Percentiles rank a stretch among this genome's conserved stretches.
These are phyloP conservation scores for Metridium senile DNA, from an alignment of 92 coral and sea anemone species.

Conservation along the genomic window DNA sequence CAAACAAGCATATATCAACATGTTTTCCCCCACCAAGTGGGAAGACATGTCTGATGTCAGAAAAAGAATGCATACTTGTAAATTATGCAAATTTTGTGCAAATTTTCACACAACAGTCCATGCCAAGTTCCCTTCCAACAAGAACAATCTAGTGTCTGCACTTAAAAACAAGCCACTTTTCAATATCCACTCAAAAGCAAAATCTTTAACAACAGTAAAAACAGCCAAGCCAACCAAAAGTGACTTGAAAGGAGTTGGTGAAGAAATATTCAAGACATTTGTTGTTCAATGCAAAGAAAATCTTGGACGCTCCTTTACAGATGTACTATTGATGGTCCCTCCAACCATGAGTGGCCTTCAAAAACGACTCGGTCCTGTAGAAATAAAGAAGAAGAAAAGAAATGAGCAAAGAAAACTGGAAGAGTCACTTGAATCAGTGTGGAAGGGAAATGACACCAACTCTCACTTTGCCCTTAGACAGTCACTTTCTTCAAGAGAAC, in stretches of 20 bases:
- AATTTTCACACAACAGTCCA: not conserved
- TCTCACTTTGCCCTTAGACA: constrained; percentile 12
- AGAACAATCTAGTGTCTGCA: not conserved
- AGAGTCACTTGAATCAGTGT: not conserved
- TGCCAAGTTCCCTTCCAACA: not conserved
- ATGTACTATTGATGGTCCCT: constrained; percentile 14
- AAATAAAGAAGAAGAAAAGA: constrained; percentile 14
- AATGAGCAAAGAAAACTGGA: constrained; percentile 6
- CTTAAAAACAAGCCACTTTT: not conserved
- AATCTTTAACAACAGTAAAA: not conserved
- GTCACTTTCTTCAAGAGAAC: constrained; percentile 1
- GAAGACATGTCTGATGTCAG: constrained; percentile 1
- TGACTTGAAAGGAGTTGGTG: constrained; percentile 13
- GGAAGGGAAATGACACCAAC: constrained; percentile 4
- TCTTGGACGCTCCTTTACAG: not conserved
- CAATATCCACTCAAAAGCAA: not conserved
- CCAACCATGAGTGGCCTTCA: constrained; percentile 1
- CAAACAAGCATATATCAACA: not conserved
- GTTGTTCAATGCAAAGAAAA: constrained; percentile 13
- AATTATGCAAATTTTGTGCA: constrained; percentile 3
- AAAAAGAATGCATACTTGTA: not conserved
- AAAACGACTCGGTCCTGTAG: constrained; percentile 11
- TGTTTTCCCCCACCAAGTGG: constrained; percentile 5
- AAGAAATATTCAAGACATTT: constrained; percentile 3
- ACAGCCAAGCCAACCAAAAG: not conserved